Percentiles rank a stretch among this genome's conserved stretches.
Conservation (phyloP, 1,140 invertebrate genomes). For the Popillia japonica region DNA sequence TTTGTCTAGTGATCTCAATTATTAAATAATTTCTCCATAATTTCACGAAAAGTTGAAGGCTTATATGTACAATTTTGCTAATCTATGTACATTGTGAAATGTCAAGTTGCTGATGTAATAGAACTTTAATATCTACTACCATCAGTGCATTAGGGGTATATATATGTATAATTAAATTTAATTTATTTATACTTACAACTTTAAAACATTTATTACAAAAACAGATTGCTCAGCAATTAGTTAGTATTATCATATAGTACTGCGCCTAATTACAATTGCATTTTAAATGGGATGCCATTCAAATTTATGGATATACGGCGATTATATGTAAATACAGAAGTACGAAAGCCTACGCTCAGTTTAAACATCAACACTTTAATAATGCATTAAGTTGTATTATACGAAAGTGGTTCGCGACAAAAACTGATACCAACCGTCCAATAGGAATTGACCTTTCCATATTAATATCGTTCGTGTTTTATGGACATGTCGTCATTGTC, state of each 20-base stretch:
- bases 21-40: too few species aligned
- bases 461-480: background rate
- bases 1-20: too few species aligned
- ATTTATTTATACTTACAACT: conserved; percentile 2
- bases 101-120: too few species aligned
- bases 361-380: conserved; percentile 22
- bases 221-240: background rate
- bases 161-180: conserved; percentile 16
- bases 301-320: background rate
- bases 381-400: background rate
- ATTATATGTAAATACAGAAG: conserved; percentile 21
- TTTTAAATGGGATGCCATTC: conserved; percentile 2
- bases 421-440: background rate
- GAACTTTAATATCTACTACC: too few species aligned
- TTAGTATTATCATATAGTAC: background rate
- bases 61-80: too few species aligned
- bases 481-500: background rate
- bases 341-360: background rate
- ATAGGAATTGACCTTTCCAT: conserved; percentile 8
- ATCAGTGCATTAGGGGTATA: too few species aligned
- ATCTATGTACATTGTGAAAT: too few species aligned
- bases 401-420: conserved; percentile 23
- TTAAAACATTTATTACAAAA: background rate
- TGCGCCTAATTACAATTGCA: background rate
- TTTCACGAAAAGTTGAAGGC: too few species aligned